A percentile compares a stretch with the other conserved stretches of the same genome.
These are phyloP conservation scores for Myripristis jacobus DNA, from an alignment of 2,797 vertebrate genomes.

Conservation along the genomic window DNA sequence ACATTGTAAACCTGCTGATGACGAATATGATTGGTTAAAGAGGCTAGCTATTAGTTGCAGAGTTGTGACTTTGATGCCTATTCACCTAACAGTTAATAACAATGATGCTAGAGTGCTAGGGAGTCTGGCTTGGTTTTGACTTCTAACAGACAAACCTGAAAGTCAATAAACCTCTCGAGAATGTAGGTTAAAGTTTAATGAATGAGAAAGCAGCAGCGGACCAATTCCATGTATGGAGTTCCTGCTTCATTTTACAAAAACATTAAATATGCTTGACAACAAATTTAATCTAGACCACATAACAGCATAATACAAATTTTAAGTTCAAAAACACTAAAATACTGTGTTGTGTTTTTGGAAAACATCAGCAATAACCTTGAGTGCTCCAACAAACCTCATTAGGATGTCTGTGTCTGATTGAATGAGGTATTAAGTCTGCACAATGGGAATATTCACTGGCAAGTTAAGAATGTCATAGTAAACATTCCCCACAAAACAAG, in stretches of 20 bases:
- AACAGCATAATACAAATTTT: not conserved
- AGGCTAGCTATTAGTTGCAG: constrained; percentile 3
- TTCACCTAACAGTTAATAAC: not conserved
- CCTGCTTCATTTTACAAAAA: not conserved
- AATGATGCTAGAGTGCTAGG: not conserved
- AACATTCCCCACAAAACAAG: constrained; percentile 15
- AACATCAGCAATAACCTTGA: not conserved
- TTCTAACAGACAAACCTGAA: too few species aligned
- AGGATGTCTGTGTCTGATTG: constrained; percentile 1
- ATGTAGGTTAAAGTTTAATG: constrained; percentile 8
- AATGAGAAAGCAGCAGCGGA: constrained; percentile 7
- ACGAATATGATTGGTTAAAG: not conserved
- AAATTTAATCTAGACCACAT: not conserved
- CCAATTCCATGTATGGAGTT: constrained; percentile 6
- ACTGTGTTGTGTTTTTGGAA: not conserved
- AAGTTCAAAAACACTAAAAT: not conserved
- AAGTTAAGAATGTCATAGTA: constrained; percentile 1
- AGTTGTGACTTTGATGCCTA: not conserved
- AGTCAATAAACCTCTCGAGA: not conserved
- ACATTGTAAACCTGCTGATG: not conserved
- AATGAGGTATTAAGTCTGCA: not conserved
- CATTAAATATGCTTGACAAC: not conserved
- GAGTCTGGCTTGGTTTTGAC: constrained; percentile 6
- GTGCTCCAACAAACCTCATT: constrained; percentile 16
- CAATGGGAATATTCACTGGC: constrained; percentile 18